Conservation (phyloP, 2,113 vertebrate genomes). For the Neotragus pygmaeus region DNA sequence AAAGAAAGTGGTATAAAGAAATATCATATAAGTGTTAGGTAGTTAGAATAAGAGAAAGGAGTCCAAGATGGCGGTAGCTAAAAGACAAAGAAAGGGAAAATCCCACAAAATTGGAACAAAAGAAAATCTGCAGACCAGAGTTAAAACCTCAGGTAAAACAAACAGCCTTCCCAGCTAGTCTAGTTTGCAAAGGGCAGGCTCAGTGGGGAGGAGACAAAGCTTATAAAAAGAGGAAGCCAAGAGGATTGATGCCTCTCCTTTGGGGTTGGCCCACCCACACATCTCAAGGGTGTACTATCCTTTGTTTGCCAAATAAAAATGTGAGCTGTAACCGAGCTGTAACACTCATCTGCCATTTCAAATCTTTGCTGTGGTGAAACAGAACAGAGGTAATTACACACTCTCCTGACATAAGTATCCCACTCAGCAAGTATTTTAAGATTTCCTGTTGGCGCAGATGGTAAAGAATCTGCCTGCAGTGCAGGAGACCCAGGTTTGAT, state of each 20-base stretch:
- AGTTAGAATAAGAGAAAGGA: not conserved
- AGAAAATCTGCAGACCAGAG: not conserved
- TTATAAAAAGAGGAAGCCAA: not conserved
- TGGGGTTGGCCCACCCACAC: not conserved
- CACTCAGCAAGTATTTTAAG: not conserved
- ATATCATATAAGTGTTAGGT: not conserved
- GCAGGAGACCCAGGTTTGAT: not conserved
- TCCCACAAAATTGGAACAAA: not conserved
- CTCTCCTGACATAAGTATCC: not conserved
- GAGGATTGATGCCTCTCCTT: not conserved
- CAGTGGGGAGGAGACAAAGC: not conserved
- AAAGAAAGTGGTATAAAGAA: not conserved
- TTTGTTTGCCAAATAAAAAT: not conserved
- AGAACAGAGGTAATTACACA: not conserved
- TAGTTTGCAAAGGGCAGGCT: not conserved
- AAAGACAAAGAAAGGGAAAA: not conserved
- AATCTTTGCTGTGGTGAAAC: not conserved
- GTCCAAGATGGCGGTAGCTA: not conserved
- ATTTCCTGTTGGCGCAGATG: not conserved
- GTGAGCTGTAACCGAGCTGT: not conserved
- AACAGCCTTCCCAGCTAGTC: fast-evolving
- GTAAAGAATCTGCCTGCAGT: not conserved
- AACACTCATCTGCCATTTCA: not conserved
- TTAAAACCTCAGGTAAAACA: not conserved
- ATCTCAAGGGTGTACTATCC: not conserved